phyloP scores from a whole-genome alignment of 2,888 invertebrate species.

The Bedellia somnulentella region DNA sequence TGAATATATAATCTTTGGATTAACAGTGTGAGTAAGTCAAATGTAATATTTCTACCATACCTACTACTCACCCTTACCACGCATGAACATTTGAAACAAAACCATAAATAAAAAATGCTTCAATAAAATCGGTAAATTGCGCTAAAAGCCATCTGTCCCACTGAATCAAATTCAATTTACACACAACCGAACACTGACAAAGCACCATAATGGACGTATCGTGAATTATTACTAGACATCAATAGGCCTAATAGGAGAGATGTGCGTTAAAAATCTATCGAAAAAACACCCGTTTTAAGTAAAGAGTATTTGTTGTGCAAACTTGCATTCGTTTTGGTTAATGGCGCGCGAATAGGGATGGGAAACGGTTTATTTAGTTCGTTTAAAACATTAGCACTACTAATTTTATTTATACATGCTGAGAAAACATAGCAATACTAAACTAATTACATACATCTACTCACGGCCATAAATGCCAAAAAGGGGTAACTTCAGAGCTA shows the following conservation, averaged over 20 bases:
- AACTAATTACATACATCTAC: no score
- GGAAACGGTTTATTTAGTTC: no score
- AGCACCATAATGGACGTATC: constrained; percentile 10
- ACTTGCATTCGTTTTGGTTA: constrained; percentile 51
- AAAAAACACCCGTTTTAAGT: constrained; percentile 48
- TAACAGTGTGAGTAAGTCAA: no score
- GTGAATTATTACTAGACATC: constrained; percentile 24
- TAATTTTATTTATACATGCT: no score
- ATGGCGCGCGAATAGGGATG: no score
- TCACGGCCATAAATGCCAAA: no score
- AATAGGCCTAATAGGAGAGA: constrained; percentile 28
- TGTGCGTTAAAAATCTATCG: constrained; percentile 40
- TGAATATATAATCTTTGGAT: no score
- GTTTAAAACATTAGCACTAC: no score
- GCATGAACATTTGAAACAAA: neutral
- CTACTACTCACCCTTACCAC: neutral
- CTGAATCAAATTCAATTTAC: constrained; percentile 52
- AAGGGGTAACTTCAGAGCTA: no score
- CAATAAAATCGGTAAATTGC: constrained; percentile 15
- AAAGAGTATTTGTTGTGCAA: constrained; percentile 52
- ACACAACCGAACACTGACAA: constrained; percentile 29
- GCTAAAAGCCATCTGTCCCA: constrained; percentile 35
- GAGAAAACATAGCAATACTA: no score
- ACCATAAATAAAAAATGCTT: no score
- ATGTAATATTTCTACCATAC: no score